phyloP scores from a whole-genome alignment of 2,797 vertebrate species.

The Novumbra hubbsi region DNA sequence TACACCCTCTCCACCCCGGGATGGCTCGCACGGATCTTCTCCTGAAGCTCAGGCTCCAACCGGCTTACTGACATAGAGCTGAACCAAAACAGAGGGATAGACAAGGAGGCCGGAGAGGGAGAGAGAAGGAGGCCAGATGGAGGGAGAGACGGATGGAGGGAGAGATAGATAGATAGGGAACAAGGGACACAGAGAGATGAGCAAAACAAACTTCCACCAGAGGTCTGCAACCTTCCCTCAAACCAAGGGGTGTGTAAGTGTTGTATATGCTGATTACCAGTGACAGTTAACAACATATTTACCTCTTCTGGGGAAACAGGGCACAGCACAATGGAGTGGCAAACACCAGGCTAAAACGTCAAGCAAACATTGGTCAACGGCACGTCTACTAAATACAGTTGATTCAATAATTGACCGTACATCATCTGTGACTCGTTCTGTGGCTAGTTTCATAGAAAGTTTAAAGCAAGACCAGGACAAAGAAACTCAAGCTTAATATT shows the following conservation, averaged over 20 bases:
- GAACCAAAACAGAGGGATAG: constrained; percentile 3
- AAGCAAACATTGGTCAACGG: constrained; percentile 11
- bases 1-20: constrained; percentile 86
- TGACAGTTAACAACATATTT: constrained; percentile 30
- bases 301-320: constrained; percentile 98
- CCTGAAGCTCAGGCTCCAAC: constrained; percentile 90
- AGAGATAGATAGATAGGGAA: not conserved
- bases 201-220: not conserved
- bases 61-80: constrained; percentile 91
- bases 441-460: too few species aligned
- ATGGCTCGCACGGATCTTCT: constrained; percentile 79
- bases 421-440: not conserved
- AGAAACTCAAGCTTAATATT: too few species aligned
- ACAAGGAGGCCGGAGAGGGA: not conserved
- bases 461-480: too few species aligned
- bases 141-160: not conserved
- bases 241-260: not conserved
- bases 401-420: not conserved
- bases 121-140: not conserved
- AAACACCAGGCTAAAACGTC: constrained; percentile 84
- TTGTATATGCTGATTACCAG: not conserved
- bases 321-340: constrained; percentile 97
- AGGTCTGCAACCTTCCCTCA: constrained; percentile 5
- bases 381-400: not conserved
- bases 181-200: constrained; percentile 1